Base-by-base conservation (phyloP, 2,888 invertebrate species). In the Resseliella maxima region DNA sequence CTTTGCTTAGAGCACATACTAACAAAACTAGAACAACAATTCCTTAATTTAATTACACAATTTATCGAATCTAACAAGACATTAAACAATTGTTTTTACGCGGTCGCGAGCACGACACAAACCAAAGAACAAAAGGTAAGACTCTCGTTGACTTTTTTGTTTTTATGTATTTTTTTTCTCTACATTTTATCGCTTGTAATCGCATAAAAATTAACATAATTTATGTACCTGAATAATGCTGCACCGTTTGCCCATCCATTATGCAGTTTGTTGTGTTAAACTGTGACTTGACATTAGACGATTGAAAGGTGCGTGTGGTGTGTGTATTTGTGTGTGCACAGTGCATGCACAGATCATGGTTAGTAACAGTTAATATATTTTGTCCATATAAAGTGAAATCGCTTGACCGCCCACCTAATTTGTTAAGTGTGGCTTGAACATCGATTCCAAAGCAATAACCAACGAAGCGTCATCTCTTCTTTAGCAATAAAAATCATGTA, bases 341-440 rank as follows among this genome's bases (percentile, higher is more conserved):
- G 41, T 31, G 31, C 72, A n/a, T n/a, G n/a, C 18, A 31, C 3
- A 31, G 72, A 72, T 35, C 72, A 35, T 72, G 72, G 72, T 72
- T 72, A 31, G 72, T 59, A 59, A 59, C 72, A 31, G 31, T 72
- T 72, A 59, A 41, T 8, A 15, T 3, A 15, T 21, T 18, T 50
- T 72, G 15, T 15, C 38, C 38, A 38, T 6, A 35, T 31, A 46
- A 15, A 85, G 10, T 27, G 27, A 86, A 86, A 86, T 85, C 86
- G 86, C 86, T 86, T 86, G 86, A 86, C 86, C 86, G 86, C 86
- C 86, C 45, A 86, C 85, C 86, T 86, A 86, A 86, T 86, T 86
- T 86, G 86, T 86, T 85, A 86, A 86, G 86, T 86, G 86, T 86
- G 86, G 86, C 86, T 21, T 18, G n/a, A 86, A 59, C 31, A 72